Conservation (phyloP, 2,888 invertebrate species). For the Lottia scabra region DNA sequence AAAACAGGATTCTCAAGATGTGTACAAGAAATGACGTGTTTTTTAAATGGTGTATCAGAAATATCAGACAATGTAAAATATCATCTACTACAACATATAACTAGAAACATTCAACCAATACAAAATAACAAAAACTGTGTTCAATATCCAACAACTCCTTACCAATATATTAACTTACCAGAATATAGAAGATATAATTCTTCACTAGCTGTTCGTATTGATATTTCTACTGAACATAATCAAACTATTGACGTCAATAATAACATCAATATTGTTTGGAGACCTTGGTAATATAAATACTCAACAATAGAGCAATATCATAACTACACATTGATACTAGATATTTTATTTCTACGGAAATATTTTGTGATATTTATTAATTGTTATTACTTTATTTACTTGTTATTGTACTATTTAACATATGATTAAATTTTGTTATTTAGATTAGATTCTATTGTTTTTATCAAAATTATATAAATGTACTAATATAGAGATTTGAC, state of each 20-base stretch:
- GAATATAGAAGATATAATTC: background rate
- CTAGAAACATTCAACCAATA: background rate
- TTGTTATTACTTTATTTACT: too few relatives aligned
- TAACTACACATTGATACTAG: too few relatives aligned
- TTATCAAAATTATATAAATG: too few relatives aligned
- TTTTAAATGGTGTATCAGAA: background rate
- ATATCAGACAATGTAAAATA: background rate
- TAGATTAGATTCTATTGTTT: too few relatives aligned
- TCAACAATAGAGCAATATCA: too few relatives aligned
- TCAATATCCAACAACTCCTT: background rate
- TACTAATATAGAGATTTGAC: too few relatives aligned
- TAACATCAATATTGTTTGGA: background rate
- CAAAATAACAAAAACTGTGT: background rate
- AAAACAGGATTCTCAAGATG: background rate
- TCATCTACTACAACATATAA: background rate
- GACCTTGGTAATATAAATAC: background rate
- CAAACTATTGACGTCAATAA: background rate
- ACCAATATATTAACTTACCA: too few relatives aligned
- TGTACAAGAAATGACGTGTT: background rate
- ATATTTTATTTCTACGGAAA: too few relatives aligned
- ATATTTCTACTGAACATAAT: background rate
- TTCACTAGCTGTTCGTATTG: background rate
- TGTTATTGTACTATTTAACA: too few relatives aligned
- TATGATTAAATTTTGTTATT: too few relatives aligned
- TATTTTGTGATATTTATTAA: too few relatives aligned